Percentiles rank a stretch among this genome's conserved stretches.
These are phyloP conservation scores for Aurelia sp. DNA, from an alignment of 30 jellyfish, hydroid and myxozoan genomes.

Conservation along the genomic window DNA sequence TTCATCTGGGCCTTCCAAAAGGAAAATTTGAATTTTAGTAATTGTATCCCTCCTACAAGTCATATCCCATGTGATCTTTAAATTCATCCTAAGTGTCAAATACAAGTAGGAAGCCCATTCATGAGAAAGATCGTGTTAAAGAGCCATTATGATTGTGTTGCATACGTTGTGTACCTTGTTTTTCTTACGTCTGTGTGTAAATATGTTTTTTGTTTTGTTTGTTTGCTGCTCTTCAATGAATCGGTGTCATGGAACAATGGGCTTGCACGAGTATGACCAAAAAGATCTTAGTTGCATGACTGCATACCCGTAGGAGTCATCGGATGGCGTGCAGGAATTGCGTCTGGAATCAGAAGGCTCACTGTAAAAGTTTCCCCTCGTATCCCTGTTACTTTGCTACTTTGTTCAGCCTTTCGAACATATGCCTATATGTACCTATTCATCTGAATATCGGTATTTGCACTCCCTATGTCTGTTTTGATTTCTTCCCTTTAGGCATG, in stretches of 20 bases:
- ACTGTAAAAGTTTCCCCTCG: too few species aligned
- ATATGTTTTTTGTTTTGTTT: background rate
- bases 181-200: background rate
- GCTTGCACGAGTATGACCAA: background rate
- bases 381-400: background rate
- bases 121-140: background rate
- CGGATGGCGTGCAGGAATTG: too few species aligned
- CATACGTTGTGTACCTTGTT: background rate
- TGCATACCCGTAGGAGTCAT: background rate
- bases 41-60: too few species aligned
- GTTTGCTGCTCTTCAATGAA: conserved; percentile 2
- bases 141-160: background rate
- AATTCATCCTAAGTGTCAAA: background rate
- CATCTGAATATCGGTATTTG: background rate
- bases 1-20: too few species aligned
- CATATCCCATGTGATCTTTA: background rate
- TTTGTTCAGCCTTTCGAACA: background rate
- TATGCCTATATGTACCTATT: background rate
- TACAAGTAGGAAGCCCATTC: background rate
- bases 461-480: background rate
- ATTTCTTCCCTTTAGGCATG: background rate
- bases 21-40: too few species aligned
- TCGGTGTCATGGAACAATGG: background rate
- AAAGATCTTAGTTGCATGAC: conserved; percentile 10
- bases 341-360: too few species aligned